A percentile compares a stretch with the other conserved stretches of the same genome.
phyloP scores from a whole-genome alignment of 2,888 invertebrate genomes.

The Boloria selene region DNA sequence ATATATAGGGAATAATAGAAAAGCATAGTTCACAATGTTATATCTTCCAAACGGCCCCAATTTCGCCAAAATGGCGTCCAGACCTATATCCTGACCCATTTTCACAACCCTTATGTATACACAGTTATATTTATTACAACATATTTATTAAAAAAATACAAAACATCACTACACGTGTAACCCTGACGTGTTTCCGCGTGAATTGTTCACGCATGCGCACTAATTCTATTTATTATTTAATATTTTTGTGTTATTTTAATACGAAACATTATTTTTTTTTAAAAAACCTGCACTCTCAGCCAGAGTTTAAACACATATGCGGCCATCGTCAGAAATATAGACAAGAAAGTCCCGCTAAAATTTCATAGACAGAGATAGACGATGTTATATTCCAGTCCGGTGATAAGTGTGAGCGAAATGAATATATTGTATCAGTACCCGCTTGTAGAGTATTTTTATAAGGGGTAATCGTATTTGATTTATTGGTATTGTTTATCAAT shows the following conservation, averaged over 20 bases:
- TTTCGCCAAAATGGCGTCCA: constrained; percentile 64
- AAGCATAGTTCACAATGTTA: constrained; percentile 69
- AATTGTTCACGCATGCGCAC: constrained; percentile 43
- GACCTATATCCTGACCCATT: constrained; percentile 57
- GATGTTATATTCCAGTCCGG: background rate
- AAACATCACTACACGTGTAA: constrained; percentile 15
- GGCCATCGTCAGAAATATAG: constrained; percentile 35
- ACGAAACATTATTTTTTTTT: constrained; percentile 6
- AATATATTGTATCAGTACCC: constrained; percentile 11
- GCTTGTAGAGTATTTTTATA: constrained; percentile 12
- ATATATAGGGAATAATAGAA: constrained; percentile 68
- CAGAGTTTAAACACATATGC: constrained; percentile 25
- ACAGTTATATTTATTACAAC: constrained; percentile 41
- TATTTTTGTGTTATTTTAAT: constrained; percentile 20
- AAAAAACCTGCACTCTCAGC: constrained; percentile 15
- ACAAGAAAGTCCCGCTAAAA: constrained; percentile 29
- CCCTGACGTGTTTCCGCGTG: constrained; percentile 30
- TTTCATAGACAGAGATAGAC: constrained; percentile 19
- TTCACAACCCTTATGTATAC: constrained; percentile 30
- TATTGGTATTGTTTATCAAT: constrained; percentile 12
- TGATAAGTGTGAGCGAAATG: constrained; percentile 20
- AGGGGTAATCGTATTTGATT: constrained; percentile 24
- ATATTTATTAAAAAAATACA: constrained; percentile 22
- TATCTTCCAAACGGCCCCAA: constrained; percentile 72
- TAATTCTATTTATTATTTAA: constrained; percentile 2